Evolutionary conservation across 2,113 vertebrate species (phyloP), one percentile per base, ranked within the genome.

Genomic region (Macaca nemestrina): DNA sequence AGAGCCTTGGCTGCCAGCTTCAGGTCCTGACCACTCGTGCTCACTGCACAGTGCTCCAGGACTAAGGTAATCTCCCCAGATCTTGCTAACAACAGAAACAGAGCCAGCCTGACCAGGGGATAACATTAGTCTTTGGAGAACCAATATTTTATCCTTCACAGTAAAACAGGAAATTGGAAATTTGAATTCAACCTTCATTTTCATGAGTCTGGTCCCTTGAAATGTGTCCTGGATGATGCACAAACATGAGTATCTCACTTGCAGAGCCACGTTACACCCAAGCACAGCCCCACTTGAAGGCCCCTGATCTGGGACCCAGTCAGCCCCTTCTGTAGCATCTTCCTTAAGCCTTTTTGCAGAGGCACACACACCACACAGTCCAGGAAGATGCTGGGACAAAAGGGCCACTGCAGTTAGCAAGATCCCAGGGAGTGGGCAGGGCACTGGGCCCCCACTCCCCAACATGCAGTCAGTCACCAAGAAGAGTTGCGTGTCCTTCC

Each of bases 351-450:
- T 76, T 3, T 22, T 0, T 0, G 3, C 4, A 59, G 78, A 86
- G 14, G 59, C 23, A 3, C 17, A 10, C 61, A 70, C 14, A 48
- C 20, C 5, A 17, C 1, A 16, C 0, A 2, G 61, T 2, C 9
- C 14, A 11, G 43, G 45, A 38, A 55, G n/a, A 52, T 2, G 38
- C 72, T 4, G 78, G 3, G 8, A 45, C 5, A 11, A 2, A 6
- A 61, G 18, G 45, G 50, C 40, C 8, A 57, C 0, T 8, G 18
- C 5, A 6, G 55, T 9, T 35, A 87, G 30, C 30, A 5, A 48
- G 43, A 12, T 17, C 35, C 87, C 12, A 35, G 43, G 27, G 20
- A 45, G 43, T 1, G 10, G 20, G 1, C 9, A 48, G 79, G 55
- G 4, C 52, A 43, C 78, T 5, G 18, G 32, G 22, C 57, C 40